These are phyloP conservation scores for Dascyllus trimaculatus DNA, from an alignment of 2,113 vertebrate species.

Conservation along the genomic window DNA sequence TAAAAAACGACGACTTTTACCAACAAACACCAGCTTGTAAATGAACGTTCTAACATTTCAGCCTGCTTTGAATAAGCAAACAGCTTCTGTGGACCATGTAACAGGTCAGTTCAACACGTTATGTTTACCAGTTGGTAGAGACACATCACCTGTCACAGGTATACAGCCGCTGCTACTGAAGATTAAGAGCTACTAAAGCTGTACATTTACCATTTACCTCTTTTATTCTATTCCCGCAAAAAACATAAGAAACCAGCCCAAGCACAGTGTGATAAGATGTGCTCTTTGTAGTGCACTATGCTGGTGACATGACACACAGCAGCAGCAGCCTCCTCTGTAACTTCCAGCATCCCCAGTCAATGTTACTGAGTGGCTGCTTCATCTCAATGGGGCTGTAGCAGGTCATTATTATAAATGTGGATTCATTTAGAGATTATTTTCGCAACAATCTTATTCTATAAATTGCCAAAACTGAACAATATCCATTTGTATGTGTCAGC, in stretches of 20 bases:
- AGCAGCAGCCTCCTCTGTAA: neutral
- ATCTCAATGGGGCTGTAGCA: neutral
- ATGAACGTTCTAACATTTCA: neutral
- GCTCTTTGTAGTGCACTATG: neutral
- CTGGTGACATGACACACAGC: conserved; percentile 4
- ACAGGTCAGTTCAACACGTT: neutral
- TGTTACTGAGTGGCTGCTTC: conserved; percentile 14
- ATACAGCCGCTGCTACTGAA: neutral
- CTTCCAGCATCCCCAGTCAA: conserved; percentile 9
- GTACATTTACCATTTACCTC: neutral
- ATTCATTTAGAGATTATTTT: neutral
- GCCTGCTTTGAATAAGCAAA: neutral
- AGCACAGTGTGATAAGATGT: conserved; percentile 2
- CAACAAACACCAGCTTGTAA: neutral
- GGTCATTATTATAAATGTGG: neutral
- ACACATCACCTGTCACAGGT: conserved; percentile 2
- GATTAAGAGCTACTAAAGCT: neutral
- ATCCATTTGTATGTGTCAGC: neutral
- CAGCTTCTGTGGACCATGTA: neutral
- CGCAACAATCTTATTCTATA: neutral
- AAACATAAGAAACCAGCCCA: neutral
- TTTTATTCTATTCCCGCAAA: neutral
- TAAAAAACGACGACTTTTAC: conserved; percentile 7
- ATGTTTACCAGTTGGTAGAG: neutral
- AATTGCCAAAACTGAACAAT: neutral